phyloP scores from a whole-genome alignment of 2,113 vertebrate genomes.

The Clarias gariepinus region DNA sequence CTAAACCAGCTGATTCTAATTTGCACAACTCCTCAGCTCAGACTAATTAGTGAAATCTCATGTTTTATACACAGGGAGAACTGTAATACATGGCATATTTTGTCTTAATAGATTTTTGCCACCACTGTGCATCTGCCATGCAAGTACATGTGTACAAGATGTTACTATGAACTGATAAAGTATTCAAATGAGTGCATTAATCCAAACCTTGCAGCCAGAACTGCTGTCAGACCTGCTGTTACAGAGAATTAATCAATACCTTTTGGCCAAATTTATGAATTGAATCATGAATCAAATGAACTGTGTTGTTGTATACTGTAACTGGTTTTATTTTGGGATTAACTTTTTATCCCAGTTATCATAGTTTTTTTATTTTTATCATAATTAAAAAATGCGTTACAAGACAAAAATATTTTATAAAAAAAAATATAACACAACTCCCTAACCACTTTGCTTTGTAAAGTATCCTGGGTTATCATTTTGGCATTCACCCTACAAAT shows the following conservation, averaged over 20 bases:
- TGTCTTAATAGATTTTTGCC: too few species aligned
- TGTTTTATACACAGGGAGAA: too few species aligned
- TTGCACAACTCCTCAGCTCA: too few species aligned
- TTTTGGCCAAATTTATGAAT: not conserved
- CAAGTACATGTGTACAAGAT: not conserved
- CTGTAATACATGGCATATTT: too few species aligned
- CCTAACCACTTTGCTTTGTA: not conserved
- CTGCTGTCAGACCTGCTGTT: not conserved
- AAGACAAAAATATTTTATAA: not conserved
- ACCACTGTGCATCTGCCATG: not conserved
- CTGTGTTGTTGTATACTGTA: not conserved
- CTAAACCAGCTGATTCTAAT: too few species aligned
- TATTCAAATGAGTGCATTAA: not conserved
- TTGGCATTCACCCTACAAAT: not conserved
- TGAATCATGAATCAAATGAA: not conserved
- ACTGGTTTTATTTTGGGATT: not conserved
- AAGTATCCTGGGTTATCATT: not conserved
- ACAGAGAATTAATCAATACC: not conserved
- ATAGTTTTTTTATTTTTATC: not conserved
- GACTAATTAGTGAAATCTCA: too few species aligned
- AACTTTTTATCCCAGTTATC: not conserved
- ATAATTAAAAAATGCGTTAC: not conserved
- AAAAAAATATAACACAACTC: not conserved
- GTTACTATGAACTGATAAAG: not conserved
- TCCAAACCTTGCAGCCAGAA: too few species aligned